Conservation (phyloP, 2,797 vertebrate species). For the Tadarida brasiliensis region DNA sequence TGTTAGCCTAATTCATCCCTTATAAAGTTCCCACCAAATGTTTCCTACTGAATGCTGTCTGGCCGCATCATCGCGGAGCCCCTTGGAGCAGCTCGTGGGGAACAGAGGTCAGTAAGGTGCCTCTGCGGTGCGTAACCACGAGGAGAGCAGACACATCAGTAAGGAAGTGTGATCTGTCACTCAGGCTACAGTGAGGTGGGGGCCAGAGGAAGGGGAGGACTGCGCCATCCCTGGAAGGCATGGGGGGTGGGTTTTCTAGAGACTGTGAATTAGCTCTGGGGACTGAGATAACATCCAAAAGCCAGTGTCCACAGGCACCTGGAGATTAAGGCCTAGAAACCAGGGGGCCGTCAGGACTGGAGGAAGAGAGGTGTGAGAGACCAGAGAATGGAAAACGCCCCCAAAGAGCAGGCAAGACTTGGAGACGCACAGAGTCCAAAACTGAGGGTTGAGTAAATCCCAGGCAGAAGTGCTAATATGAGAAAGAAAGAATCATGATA, state of each 20-base stretch:
- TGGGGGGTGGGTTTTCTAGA: not conserved
- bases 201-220: not conserved
- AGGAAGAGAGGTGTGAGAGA: not conserved
- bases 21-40: not conserved
- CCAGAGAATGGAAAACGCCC: not conserved
- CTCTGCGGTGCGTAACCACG: not conserved
- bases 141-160: not conserved
- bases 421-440: not conserved
- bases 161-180: not conserved
- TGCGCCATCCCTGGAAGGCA: not conserved
- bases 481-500: fast-evolving
- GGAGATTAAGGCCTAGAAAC: not conserved
- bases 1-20: not conserved
- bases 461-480: not conserved
- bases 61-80: not conserved
- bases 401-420: not conserved
- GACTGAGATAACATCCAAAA: not conserved
- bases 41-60: not conserved
- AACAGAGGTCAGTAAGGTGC: not conserved
- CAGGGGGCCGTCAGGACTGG: not conserved
- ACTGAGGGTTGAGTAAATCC: too few relatives aligned
- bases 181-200: too few relatives aligned
- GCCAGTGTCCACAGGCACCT: not conserved
- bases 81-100: not conserved
- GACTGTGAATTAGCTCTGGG: not conserved